A percentile compares a stretch with the other conserved stretches of the same genome.
phyloP scores from a whole-genome alignment of 2,113 vertebrate species.

The Apus apus region DNA sequence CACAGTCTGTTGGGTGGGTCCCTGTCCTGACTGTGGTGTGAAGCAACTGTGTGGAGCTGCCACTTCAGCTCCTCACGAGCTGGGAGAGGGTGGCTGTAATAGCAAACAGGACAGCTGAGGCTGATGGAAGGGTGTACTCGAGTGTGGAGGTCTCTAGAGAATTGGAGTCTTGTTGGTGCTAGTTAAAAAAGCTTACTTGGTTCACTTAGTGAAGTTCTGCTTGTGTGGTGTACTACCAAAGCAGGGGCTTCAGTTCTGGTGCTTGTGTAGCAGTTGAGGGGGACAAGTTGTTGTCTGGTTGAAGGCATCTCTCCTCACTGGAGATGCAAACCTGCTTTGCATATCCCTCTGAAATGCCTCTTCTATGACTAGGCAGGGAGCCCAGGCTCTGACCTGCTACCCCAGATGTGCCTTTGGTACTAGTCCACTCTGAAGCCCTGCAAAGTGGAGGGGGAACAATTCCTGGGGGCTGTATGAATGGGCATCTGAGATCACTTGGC shows the following conservation, averaged over 20 bases:
- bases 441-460: not conserved
- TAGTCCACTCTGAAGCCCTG: not conserved
- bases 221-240: not conserved
- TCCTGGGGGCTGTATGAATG: not conserved
- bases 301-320: not conserved
- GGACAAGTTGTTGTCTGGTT: not conserved
- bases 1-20: not conserved
- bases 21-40: not conserved
- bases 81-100: not conserved
- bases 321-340: not conserved
- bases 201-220: not conserved
- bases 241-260: not conserved
- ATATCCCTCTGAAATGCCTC: not conserved
- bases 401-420: not conserved
- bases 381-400: not conserved
- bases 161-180: too few relatives aligned
- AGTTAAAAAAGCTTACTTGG: not conserved
- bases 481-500: not conserved
- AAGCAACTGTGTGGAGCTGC: not conserved
- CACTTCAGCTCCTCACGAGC: not conserved
- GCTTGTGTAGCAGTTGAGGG: fast-evolving
- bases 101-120: not conserved
- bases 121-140: not conserved
- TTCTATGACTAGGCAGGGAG: not conserved
- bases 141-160: not conserved